phyloP scores from a whole-genome alignment of 2,113 vertebrate genomes.

The Electrona antarctica region DNA sequence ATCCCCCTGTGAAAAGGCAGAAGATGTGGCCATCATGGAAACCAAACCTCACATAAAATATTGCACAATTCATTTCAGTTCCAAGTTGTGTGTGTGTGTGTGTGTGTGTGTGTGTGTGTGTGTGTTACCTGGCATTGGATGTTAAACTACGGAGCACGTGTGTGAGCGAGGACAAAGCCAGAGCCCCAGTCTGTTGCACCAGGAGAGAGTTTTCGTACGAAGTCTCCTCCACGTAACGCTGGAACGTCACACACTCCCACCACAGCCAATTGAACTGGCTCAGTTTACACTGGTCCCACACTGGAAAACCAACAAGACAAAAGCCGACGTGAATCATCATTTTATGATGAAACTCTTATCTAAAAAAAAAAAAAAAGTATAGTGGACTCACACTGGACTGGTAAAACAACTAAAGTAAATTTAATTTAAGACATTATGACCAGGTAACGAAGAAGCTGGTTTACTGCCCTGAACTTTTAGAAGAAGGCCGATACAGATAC shows the following conservation, averaged over 20 bases:
- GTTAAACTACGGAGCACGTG: slow-evolving; percentile 94
- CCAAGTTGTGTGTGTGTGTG: neutral
- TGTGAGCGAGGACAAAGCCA: slow-evolving; percentile 91
- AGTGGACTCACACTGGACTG: neutral
- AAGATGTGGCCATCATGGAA: neutral
- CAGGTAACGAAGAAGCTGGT: neutral
- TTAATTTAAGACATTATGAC: neutral
- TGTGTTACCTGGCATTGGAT: slow-evolving; percentile 85
- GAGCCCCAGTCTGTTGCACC: slow-evolving; percentile 90
- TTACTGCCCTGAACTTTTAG: no score
- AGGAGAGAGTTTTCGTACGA: slow-evolving; percentile 96
- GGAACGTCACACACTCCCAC: slow-evolving; percentile 95
- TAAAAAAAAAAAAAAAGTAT: neutral
- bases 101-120: neutral
- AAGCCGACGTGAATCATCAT: no score
- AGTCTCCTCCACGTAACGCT: slow-evolving; percentile 91
- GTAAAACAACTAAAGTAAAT: no score
- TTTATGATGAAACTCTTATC: no score
- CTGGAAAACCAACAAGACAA: slow-evolving; percentile 65
- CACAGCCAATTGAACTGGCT: slow-evolving; percentile 97
- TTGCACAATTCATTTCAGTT: neutral
- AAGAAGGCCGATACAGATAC: no score
- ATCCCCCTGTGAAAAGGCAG: slow-evolving; percentile 84
- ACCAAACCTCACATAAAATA: neutral
- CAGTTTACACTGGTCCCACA: slow-evolving; percentile 97